A percentile compares a stretch with the other conserved stretches of the same genome.
Conservation (phyloP, 1,140 invertebrate genomes). For the Parasteatoda tepidariorum region DNA sequence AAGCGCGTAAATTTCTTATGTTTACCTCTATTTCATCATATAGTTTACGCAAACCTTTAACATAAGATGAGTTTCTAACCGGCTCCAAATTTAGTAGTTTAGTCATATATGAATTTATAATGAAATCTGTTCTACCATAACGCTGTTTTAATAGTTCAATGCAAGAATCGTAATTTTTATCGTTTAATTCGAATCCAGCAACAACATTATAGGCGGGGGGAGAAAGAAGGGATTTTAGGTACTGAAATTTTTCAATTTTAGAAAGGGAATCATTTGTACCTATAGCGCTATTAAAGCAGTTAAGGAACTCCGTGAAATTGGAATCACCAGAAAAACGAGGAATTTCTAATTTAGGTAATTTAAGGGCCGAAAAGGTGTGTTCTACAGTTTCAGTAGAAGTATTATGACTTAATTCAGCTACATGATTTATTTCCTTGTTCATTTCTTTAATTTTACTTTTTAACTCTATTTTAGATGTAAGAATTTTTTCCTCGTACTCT, state of each 20-base stretch:
- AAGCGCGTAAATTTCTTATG: not conserved
- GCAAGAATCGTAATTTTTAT: not conserved
- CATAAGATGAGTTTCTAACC: not conserved
- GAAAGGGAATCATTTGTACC: not conserved
- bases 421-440: not conserved
- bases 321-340: not conserved
- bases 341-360: not conserved
- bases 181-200: not conserved
- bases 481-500: not conserved
- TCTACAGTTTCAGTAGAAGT: not conserved
- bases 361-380: not conserved
- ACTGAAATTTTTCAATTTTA: not conserved
- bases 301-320: not conserved
- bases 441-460: not conserved
- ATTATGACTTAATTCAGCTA: not conserved
- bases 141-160: not conserved
- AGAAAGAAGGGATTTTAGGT: not conserved
- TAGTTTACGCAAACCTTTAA: not conserved
- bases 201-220: not conserved
- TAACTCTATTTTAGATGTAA: not conserved
- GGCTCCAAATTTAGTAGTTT: not conserved
- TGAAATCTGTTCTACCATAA: not conserved
- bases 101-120: not conserved
- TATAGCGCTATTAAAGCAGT: not conserved
- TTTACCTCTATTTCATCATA: constrained; percentile 1